These are phyloP conservation scores for Odontomyia ornata DNA, from an alignment of 2,888 invertebrate genomes.

Conservation along the genomic window DNA sequence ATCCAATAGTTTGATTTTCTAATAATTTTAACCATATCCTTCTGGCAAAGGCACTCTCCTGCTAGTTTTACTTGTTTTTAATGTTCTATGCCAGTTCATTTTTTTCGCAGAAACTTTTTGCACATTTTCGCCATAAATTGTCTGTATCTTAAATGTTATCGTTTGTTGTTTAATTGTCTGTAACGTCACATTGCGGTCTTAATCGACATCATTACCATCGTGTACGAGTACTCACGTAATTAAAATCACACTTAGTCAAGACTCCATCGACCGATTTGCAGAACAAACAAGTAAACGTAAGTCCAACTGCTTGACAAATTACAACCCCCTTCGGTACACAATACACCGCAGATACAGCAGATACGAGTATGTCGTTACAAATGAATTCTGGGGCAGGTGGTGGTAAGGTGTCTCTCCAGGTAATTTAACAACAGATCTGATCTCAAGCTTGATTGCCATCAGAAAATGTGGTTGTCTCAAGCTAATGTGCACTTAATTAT, in stretches of 20 bases:
- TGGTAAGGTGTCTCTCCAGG: slow-evolving; percentile 30
- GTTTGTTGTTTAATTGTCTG: slow-evolving; percentile 36
- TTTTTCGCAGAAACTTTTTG: background rate
- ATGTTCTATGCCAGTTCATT: too few species aligned
- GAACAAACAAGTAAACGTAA: background rate
- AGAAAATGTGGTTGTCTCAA: slow-evolving; percentile 37
- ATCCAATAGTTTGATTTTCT: too few species aligned
- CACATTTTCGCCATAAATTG: background rate
- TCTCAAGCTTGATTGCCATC: slow-evolving; percentile 30
- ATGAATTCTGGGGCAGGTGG: background rate
- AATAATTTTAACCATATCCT: too few species aligned
- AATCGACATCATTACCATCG: slow-evolving; percentile 31
- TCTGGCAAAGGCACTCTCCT: too few species aligned
- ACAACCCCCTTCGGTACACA: background rate
- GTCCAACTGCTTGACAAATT: slow-evolving; percentile 3
- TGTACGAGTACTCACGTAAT: slow-evolving; percentile 26
- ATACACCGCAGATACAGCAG: background rate
- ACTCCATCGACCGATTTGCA: background rate
- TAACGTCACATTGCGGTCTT: slow-evolving; percentile 28
- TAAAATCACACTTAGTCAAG: slow-evolving; percentile 30
- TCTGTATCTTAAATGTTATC: slow-evolving; percentile 12
- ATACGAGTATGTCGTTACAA: too few species aligned
- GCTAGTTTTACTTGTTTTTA: too few species aligned
- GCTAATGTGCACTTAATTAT: slow-evolving; percentile 39
- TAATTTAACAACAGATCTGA: slow-evolving; percentile 39